Percentiles rank a stretch among this genome's conserved stretches.
Evolutionary conservation across 1,140 invertebrate genomes (phyloP).

Genomic region (Branchinecta lynchi): DNA sequence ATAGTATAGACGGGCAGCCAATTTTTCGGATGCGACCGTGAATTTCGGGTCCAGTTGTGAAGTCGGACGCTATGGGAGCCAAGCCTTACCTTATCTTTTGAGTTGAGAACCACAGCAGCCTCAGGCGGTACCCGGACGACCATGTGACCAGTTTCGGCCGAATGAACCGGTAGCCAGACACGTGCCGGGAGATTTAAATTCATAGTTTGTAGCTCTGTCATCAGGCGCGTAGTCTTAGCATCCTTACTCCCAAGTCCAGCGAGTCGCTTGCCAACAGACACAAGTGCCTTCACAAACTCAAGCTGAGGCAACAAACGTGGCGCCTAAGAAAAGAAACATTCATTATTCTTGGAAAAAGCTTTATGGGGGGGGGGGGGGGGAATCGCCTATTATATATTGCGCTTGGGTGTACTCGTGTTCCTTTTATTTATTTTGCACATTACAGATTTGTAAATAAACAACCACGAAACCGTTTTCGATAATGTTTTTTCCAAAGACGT

Average conservation of each 20-base stretch:
- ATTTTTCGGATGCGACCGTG: too few species aligned
- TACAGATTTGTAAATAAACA: too few species aligned
- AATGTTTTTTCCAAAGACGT: too few species aligned
- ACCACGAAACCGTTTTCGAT: too few species aligned
- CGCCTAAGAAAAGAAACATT: slow-evolving; percentile 39
- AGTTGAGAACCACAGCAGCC: slow-evolving; percentile 90
- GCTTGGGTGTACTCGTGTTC: too few species aligned
- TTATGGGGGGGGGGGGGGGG: too few species aligned
- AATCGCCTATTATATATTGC: too few species aligned
- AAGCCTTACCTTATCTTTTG: slow-evolving; percentile 76
- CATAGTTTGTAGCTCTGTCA: slow-evolving; percentile 77
- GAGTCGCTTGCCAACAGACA: slow-evolving; percentile 76
- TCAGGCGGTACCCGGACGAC: slow-evolving; percentile 83
- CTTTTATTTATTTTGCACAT: too few species aligned
- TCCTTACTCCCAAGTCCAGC: slow-evolving; percentile 85
- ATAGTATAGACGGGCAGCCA: too few species aligned
- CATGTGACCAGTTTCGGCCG: slow-evolving; percentile 50
- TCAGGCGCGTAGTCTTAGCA: slow-evolving; percentile 69
- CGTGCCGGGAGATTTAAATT: slow-evolving; percentile 93
- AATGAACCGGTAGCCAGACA: slow-evolving; percentile 85
- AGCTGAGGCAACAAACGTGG: slow-evolving; percentile 65
- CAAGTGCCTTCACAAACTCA: slow-evolving; percentile 71
- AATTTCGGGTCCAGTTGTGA: too few species aligned
- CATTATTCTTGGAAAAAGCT: too few species aligned
- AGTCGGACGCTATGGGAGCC: too few species aligned